phyloP scores from a whole-genome alignment of 2,797 vertebrate species.

The Chrysolophus pictus region DNA sequence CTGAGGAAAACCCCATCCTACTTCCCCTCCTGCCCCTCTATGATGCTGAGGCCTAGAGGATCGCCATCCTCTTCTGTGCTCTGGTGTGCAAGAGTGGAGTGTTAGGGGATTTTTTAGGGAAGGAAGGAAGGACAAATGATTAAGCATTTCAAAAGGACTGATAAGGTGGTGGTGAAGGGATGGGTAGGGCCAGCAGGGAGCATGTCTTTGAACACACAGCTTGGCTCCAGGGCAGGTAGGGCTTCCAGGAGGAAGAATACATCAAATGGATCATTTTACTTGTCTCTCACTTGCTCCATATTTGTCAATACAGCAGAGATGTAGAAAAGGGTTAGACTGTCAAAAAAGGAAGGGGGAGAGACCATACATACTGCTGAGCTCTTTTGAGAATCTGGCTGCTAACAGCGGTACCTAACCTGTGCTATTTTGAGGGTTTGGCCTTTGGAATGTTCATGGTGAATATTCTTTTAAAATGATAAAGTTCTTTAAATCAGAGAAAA shows the following conservation, averaged over 20 bases:
- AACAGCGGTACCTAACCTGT: background rate
- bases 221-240: background rate
- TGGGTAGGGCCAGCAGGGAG: background rate
- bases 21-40: background rate
- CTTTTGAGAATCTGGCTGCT: background rate
- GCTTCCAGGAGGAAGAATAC: background rate
- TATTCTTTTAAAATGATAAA: background rate
- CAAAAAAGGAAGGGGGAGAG: accelerated
- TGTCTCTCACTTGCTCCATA: background rate
- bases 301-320: background rate
- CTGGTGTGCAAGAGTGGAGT: background rate
- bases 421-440: background rate
- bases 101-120: conserved; percentile 1
- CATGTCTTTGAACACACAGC: background rate
- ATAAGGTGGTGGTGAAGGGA: background rate
- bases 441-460: background rate
- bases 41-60: background rate
- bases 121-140: conserved; percentile 23
- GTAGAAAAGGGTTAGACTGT: background rate
- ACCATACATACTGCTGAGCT: background rate
- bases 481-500: background rate
- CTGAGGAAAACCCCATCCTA: background rate
- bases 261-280: background rate
- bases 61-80: background rate
- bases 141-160: background rate